A percentile compares a stretch with the other conserved stretches of the same genome.
These are phyloP conservation scores for Sarcophilus harrisii DNA, from an alignment of 2,797 vertebrate genomes.

Conservation along the genomic window DNA sequence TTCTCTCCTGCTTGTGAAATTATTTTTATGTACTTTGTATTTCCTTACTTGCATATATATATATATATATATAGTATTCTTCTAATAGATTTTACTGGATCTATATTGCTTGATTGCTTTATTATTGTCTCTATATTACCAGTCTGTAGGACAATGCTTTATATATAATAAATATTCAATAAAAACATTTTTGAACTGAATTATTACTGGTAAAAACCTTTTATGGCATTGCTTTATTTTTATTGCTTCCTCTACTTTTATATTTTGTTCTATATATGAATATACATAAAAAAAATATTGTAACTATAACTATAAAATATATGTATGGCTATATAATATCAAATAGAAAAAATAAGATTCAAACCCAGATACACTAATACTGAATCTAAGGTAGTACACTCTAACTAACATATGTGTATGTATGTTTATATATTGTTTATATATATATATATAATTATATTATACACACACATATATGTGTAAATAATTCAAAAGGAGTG, in stretches of 20 bases:
- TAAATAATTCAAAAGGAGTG: not conserved
- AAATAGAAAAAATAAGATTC: not conserved
- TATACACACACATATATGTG: not conserved
- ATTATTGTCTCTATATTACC: not conserved
- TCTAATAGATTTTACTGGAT: not conserved
- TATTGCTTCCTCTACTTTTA: not conserved
- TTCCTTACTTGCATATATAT: not conserved
- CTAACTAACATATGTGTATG: not conserved
- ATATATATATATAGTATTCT: too few relatives aligned
- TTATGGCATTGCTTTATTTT: not conserved
- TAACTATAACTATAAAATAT: too few relatives aligned
- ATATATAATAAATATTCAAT: not conserved
- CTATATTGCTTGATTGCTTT: not conserved
- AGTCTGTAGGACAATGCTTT: not conserved
- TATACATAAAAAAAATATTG: too few relatives aligned
- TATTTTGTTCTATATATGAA: not conserved
- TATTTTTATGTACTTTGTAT: not conserved
- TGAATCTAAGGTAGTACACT: not conserved
- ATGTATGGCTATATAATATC: not conserved
- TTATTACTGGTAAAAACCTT: not conserved
- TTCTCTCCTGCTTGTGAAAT: not conserved
- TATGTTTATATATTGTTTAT: not conserved
- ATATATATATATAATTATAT: too few relatives aligned
- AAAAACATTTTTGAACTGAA: not conserved
- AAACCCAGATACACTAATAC: not conserved